A percentile compares a stretch with the other conserved stretches of the same genome.
Evolutionary conservation across 2,113 vertebrate species (phyloP).

Genomic region (Sinocyclocheilus grahami): DNA sequence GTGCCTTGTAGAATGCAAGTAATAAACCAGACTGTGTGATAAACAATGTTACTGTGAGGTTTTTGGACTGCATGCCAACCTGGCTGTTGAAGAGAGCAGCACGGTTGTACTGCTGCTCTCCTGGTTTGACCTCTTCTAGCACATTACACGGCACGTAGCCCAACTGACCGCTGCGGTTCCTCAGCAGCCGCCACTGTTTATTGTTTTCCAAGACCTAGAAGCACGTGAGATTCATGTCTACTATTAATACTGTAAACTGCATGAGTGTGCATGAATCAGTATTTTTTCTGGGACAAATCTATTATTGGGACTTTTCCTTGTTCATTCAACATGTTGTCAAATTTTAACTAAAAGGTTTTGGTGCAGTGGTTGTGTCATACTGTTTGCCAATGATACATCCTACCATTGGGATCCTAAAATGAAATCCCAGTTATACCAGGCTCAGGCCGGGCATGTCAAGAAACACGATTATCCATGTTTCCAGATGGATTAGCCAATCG

Average conservation of each 20-base stretch:
- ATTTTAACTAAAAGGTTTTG: conserved; percentile 15
- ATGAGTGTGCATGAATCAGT: neutral
- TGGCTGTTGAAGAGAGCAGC: conserved; percentile 62
- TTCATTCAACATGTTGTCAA: conserved; percentile 7
- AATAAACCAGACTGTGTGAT: neutral
- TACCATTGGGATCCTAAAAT: neutral
- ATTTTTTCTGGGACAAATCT: neutral
- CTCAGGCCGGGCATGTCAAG: conserved; percentile 33
- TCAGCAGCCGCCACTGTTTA: conserved; percentile 94
- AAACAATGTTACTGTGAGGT: neutral
- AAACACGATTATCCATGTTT: conserved; percentile 38
- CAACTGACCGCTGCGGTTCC: conserved; percentile 86
- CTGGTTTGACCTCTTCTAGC: conserved; percentile 81
- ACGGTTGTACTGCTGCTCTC: conserved; percentile 67
- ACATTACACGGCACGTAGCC: conserved; percentile 92
- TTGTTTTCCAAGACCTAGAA: conserved; percentile 87
- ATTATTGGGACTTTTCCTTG: neutral
- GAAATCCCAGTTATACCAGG: conserved; percentile 34
- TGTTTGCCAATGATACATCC: neutral
- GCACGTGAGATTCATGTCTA: conserved; percentile 2
- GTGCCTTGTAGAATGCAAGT: conserved; percentile 4
- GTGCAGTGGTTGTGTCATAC: neutral
- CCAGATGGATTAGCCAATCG: conserved; percentile 38
- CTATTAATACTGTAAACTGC: neutral
- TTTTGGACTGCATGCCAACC: conserved; percentile 57